Base-by-base conservation (phyloP, 2,113 vertebrate genomes). In the Seriola quinqueradiata region DNA sequence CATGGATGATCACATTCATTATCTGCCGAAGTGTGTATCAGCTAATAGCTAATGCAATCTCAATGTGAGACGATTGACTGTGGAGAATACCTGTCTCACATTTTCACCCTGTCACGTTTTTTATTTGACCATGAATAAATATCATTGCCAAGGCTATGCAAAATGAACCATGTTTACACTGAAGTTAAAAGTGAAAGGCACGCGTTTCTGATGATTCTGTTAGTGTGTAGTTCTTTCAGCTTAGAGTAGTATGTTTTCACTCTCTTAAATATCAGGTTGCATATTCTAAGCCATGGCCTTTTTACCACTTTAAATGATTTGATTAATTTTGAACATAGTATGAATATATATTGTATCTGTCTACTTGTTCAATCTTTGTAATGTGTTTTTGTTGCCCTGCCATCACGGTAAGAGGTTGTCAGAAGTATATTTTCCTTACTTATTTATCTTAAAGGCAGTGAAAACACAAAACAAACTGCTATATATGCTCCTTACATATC, bases 401-500 rank as follows among this genome's bases (percentile, higher is more conserved):
- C 61, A 44, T 50, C 55, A 57, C 44, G 69, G 61, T 61, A 74
- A 70, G 48, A 70, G 36, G 21, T 77, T 71, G 73, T 77, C 48
- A 78, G 17, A 69, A 58, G 64, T 71, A 34, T 72, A 61, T 81
- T 78, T 77, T 78, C 28, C 64, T n/a, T 67, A 0, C 72, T 75
- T 38, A 71, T 69, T 52, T 71, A 72, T 73, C 16, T 38, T 52
- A 69, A 64, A 72, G 58, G 69, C 44, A 75, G 44, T 21, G 42
- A 70, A 61, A 63, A 52, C 28, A 52, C 38, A 92, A 94, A 95
- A 94, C 95, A 93, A 95, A 95, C 95, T 93, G 94, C 48, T 64
- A 32, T 71, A 70, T 65, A 77, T 28, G 90, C 94, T 95, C 90
- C 93, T 94, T 94, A 94, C 93, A 92, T 94, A 94, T 96, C 95